These are phyloP conservation scores for Ochlodes sylvanus DNA, from an alignment of 2,888 invertebrate genomes.

Conservation along the genomic window DNA sequence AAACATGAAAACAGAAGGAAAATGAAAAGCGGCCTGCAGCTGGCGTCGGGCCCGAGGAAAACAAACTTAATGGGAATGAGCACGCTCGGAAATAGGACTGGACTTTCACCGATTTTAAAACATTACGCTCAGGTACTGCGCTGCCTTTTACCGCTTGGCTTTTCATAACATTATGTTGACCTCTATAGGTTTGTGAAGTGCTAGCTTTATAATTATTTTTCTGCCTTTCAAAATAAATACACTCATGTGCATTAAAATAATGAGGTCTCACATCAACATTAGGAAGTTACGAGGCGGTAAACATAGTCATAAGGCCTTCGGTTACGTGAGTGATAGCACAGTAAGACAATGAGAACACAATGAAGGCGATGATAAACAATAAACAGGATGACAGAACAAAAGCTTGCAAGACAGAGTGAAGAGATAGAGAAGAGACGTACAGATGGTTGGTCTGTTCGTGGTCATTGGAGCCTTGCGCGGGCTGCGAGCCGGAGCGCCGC, in stretches of 20 bases:
- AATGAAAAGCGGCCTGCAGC: constrained; percentile 62
- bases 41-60: constrained; percentile 56
- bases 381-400: constrained; percentile 44
- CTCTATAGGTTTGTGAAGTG: constrained; percentile 22
- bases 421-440: constrained; percentile 80
- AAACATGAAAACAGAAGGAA: constrained; percentile 59
- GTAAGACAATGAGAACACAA: constrained; percentile 42
- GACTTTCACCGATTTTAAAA: constrained; percentile 44
- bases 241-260: constrained; percentile 27
- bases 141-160: constrained; percentile 50
- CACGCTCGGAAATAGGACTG: constrained; percentile 58
- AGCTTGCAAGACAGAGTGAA: constrained; percentile 58
- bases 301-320: background rate
- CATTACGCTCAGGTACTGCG: constrained; percentile 49
- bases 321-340: constrained; percentile 13
- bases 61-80: constrained; percentile 61
- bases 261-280: constrained; percentile 24
- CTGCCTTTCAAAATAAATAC: constrained; percentile 17
- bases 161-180: constrained; percentile 32
- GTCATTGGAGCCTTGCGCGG: constrained; percentile 79
- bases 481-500: constrained; percentile 84
- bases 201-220: constrained; percentile 15
- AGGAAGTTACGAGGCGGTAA: constrained; percentile 7
- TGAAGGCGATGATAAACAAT: constrained; percentile 43
- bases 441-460: constrained; percentile 83